phyloP scores from a whole-genome alignment of 2,888 invertebrate species.

The Rambutsinella grinnellia region DNA sequence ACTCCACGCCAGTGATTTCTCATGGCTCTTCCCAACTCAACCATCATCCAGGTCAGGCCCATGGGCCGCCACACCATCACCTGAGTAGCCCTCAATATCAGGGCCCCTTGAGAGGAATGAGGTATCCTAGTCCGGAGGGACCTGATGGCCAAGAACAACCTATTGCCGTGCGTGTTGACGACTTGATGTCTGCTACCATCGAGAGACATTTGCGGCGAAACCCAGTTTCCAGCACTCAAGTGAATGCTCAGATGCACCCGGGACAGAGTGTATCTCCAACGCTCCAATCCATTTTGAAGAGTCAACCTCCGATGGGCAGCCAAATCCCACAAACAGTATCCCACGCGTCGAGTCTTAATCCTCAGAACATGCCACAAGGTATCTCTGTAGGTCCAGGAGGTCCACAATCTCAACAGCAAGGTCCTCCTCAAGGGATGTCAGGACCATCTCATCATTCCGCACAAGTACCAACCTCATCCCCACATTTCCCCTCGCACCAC shows the following conservation, averaged over 20 bases:
- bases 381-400: neutral
- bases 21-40: constrained; percentile 51
- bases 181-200: constrained; percentile 86
- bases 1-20: constrained; percentile 56
- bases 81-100: constrained; percentile 36
- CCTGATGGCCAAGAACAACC: constrained; percentile 71
- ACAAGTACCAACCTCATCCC: constrained; percentile 43
- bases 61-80: constrained; percentile 29
- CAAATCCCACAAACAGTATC: constrained; percentile 57
- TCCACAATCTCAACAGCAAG: constrained; percentile 36
- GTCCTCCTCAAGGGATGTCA: constrained; percentile 65
- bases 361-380: constrained; percentile 15
- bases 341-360: constrained; percentile 36
- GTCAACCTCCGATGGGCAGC: constrained; percentile 61
- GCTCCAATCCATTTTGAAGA: constrained; percentile 66
- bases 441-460: constrained; percentile 14
- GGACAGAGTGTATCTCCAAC: constrained; percentile 66
- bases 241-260: constrained; percentile 56
- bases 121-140: constrained; percentile 66
- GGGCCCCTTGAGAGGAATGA: constrained; percentile 23
- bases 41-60: constrained; percentile 32
- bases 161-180: constrained; percentile 78
- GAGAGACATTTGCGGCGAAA: constrained; percentile 77
- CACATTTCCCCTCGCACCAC: constrained; percentile 45
- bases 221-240: constrained; percentile 48